Percentiles rank a stretch among this genome's conserved stretches.
These are phyloP conservation scores for Agrotis ipsilon DNA, from an alignment of 2,888 invertebrate genomes.

Conservation along the genomic window DNA sequence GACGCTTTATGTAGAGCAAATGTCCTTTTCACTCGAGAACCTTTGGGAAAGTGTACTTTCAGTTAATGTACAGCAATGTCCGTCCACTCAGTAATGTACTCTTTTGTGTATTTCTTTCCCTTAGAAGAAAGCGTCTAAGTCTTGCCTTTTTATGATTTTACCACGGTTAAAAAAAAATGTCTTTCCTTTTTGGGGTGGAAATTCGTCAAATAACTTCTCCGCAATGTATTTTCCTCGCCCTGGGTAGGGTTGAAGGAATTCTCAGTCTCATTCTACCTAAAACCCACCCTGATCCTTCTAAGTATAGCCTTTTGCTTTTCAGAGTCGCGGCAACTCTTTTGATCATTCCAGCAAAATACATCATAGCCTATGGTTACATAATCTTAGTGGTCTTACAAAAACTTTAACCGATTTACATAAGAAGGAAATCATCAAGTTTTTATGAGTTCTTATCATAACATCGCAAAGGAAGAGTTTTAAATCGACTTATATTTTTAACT, in stretches of 20 bases:
- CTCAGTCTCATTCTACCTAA: too few species aligned
- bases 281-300: too few species aligned
- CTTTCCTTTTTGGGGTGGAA: too few species aligned
- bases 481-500: conserved; percentile 8
- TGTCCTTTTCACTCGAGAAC: conserved; percentile 43
- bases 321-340: too few species aligned
- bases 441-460: neutral
- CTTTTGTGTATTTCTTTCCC: neutral
- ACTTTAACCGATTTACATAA: neutral
- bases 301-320: too few species aligned
- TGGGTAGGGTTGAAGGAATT: too few species aligned
- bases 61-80: conserved; percentile 10
- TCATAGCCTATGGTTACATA: neutral
- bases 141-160: too few species aligned
- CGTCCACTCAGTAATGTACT: conserved; percentile 1
- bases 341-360: too few species aligned
- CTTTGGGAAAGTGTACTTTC: conserved; percentile 29
- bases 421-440: conserved; percentile 11
- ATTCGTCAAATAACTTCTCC: too few species aligned
- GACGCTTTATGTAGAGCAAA: conserved; percentile 46
- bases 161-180: too few species aligned
- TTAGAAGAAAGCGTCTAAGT: neutral
- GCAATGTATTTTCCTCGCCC: too few species aligned
- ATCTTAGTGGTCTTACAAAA: neutral
- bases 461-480: conserved; percentile 7